Conservation (phyloP, 1,140 invertebrate genomes). For the Choristoneura fumiferana region DNA sequence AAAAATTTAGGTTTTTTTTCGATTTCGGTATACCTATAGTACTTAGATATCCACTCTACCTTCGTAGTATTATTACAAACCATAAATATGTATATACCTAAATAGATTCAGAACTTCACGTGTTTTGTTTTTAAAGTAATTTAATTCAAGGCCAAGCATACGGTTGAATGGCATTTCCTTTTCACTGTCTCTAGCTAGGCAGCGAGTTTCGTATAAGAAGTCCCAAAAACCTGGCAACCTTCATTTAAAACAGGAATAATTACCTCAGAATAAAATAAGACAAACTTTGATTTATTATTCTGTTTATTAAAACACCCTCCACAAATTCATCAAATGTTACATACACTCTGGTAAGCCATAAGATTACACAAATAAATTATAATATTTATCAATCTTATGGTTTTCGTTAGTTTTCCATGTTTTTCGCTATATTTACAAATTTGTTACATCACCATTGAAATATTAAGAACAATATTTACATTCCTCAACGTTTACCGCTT, state of each 20-base stretch:
- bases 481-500: slow-evolving; percentile 5
- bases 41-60: no score
- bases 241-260: no score
- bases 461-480: slow-evolving; percentile 12
- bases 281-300: slow-evolving; percentile 34
- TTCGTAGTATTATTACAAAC: no score
- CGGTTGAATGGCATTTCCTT: slow-evolving; percentile 3
- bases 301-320: slow-evolving; percentile 76
- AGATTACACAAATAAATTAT: slow-evolving; percentile 62
- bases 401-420: neutral
- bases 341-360: slow-evolving; percentile 67
- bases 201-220: no score
- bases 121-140: no score
- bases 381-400: slow-evolving; percentile 31
- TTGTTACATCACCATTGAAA: neutral
- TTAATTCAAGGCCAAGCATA: neutral
- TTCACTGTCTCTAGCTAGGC: no score
- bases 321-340: slow-evolving; percentile 60
- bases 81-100: no score
- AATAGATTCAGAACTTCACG: no score
- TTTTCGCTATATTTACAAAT: slow-evolving; percentile 7
- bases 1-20: no score
- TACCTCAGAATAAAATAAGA: no score
- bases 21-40: no score
- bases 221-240: no score